Evolutionary conservation across 2,888 invertebrate genomes (phyloP).

Genomic region (Exocentrus adspersus): DNA sequence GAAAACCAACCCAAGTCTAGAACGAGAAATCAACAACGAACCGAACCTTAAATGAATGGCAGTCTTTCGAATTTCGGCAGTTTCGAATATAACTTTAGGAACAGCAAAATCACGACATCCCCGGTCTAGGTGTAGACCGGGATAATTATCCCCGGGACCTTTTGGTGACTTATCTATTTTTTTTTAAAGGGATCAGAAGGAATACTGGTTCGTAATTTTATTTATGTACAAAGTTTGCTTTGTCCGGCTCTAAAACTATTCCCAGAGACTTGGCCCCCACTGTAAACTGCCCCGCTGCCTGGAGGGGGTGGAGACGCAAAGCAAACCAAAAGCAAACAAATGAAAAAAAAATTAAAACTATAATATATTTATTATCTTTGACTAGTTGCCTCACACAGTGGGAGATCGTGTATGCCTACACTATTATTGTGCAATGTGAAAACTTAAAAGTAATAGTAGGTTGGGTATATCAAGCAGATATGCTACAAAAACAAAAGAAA

Average conservation of each 20-base stretch:
- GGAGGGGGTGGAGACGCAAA: constrained; percentile 40
- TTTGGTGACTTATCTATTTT: constrained; percentile 54
- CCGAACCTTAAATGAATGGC: constrained; percentile 60
- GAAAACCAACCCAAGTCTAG: constrained; percentile 55
- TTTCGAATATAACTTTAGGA: constrained; percentile 63
- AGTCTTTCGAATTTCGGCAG: constrained; percentile 65
- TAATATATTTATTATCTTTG: constrained; percentile 58
- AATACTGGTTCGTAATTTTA: constrained; percentile 56
- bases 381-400: constrained; percentile 66
- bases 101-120: constrained; percentile 63
- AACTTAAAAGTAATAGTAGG: constrained; percentile 49
- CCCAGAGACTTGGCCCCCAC: constrained; percentile 47
- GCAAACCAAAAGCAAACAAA: constrained; percentile 52
- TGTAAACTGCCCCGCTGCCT: constrained; percentile 53
- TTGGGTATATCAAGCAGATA: constrained; percentile 48
- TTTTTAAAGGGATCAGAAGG: constrained; percentile 59
- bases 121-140: constrained; percentile 58
- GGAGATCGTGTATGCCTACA: constrained; percentile 60
- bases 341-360: constrained; percentile 56
- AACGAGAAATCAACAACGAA: constrained; percentile 52
- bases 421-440: constrained; percentile 57
- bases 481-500: constrained; percentile 44
- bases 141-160: constrained; percentile 58
- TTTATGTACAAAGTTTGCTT: constrained; percentile 53
- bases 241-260: constrained; percentile 43